A percentile compares a stretch with the other conserved stretches of the same genome.
These are phyloP conservation scores for Callaeas wilsoni DNA, from an alignment of 2,113 vertebrate genomes.

Conservation along the genomic window DNA sequence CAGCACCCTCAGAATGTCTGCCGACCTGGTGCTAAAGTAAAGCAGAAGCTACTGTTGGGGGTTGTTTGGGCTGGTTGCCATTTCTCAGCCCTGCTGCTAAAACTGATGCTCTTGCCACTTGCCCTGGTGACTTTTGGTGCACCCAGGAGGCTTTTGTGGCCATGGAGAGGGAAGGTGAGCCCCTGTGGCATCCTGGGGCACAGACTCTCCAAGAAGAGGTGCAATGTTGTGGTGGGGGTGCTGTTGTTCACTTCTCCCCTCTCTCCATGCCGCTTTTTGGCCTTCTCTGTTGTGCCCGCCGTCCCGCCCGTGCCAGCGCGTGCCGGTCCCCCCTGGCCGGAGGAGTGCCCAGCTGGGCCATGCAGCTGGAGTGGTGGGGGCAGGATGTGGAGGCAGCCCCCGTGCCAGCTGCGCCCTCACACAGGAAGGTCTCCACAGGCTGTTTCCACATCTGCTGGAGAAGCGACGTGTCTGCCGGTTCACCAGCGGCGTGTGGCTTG, in stretches of 20 bases:
- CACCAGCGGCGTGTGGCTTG: neutral
- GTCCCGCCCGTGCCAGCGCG: neutral
- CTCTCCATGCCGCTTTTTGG: neutral
- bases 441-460: neutral
- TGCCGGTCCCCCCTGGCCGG: neutral
- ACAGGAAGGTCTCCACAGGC: neutral
- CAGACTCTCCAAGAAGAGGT: neutral
- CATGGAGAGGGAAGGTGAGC: rapidly evolving
- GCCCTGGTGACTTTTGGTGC: neutral
- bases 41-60: neutral
- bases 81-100: neutral
- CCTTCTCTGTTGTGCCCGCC: neutral
- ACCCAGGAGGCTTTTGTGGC: neutral
- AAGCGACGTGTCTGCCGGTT: neutral
- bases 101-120: neutral
- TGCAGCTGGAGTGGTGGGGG: neutral
- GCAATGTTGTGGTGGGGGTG: neutral
- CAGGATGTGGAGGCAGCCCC: neutral
- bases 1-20: neutral
- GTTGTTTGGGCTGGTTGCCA: neutral
- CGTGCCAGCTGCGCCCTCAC: slow-evolving; percentile 23
- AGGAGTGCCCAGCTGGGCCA: neutral
- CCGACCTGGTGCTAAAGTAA: neutral
- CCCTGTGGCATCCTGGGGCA: neutral
- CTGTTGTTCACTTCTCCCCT: neutral